Base-by-base conservation (phyloP, 2,888 invertebrate genomes). In the Noctuana brunneofusca region DNA sequence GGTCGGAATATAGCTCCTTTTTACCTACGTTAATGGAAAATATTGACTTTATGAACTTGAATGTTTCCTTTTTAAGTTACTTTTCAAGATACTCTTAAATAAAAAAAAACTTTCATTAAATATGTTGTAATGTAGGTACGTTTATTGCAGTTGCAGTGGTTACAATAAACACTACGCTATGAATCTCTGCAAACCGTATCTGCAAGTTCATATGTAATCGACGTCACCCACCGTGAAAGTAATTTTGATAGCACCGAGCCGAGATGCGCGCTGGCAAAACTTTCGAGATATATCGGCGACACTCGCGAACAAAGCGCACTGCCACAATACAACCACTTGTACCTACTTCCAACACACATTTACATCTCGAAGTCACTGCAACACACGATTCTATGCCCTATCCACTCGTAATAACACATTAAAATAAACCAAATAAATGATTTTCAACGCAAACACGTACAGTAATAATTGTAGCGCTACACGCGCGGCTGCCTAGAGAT, bases 211-310 rank as follows among this genome's bases (percentile, higher is more conserved):
- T 35, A 41, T 30, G 55, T 50, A 56, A 50, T 43, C 41, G 24
- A 52, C 30, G 30, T 57, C 63, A 52, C 16, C 30, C 38, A 41
- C 52, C 43, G 24, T 46, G 69, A 73, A 71, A 72, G 73, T 76
- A 71, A 78, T 77, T 75, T 73, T 73, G 71, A 72, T 69, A 68
- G 66, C 67, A 69, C 65, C 67, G 24, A 38, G 38, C 48, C 57
- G 48, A 65, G 59, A 67, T 63, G 63, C 78, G 79, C 75, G 79
- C 82, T 80, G 80, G 84, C 80, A 78, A 74, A 88, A 88, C 80
- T 89, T 88, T 86, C 75, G 78, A 85, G 84, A 87, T 89, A 89
- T 89, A 89, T 89, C 87, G 83, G 85, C 79, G 86, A 83, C 87
- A 82, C 76, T 82, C 76, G 78, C 86, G 84, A 84, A 89, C 88